These are phyloP conservation scores for Amblyornis subalaris DNA, from an alignment of 2,113 vertebrate genomes.

Conservation along the genomic window DNA sequence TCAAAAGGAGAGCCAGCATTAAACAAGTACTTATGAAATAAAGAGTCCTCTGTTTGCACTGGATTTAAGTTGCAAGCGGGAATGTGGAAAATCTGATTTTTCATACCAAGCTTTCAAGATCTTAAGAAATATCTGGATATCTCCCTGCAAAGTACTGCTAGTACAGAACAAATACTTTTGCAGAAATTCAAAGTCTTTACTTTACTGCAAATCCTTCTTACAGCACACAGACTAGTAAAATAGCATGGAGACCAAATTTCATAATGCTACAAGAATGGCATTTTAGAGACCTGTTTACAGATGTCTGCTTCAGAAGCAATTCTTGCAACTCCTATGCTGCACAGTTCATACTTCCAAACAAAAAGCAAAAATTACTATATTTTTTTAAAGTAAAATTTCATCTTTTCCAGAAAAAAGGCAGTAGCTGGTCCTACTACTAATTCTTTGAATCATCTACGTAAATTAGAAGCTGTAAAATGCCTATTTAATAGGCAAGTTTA, in stretches of 20 bases:
- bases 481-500: neutral
- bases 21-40: constrained; percentile 43
- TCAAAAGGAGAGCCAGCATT: neutral
- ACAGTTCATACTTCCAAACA: neutral
- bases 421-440: neutral
- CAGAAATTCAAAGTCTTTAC: neutral
- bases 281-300: neutral
- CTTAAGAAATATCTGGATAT: constrained; percentile 45
- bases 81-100: constrained; percentile 62
- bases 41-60: constrained; percentile 37
- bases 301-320: neutral
- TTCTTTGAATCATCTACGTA: neutral
- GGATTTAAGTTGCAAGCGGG: constrained; percentile 7
- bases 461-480: neutral
- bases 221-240: neutral
- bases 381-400: neutral
- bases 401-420: neutral
- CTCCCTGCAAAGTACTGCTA: neutral
- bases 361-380: neutral
- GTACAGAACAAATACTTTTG: constrained; percentile 1
- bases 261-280: neutral
- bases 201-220: neutral
- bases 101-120: constrained; percentile 32
- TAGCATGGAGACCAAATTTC: neutral
- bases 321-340: neutral